Evolutionary conservation across 2,113 vertebrate genomes (phyloP), one percentile per base, ranked within the genome.

Genomic region (Paradoxurus hermaphroditus): DNA sequence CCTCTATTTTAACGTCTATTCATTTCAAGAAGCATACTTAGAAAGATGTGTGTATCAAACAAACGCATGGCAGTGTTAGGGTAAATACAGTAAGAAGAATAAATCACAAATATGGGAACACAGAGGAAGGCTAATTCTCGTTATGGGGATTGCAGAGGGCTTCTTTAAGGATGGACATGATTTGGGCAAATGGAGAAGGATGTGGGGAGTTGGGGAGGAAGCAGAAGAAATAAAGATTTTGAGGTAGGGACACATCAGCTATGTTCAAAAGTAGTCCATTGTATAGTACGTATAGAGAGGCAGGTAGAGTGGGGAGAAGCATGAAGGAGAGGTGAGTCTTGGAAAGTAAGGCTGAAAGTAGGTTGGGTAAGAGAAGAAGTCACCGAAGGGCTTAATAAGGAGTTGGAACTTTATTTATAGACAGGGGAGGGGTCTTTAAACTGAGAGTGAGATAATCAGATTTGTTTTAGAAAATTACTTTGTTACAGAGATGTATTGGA

Each of bases 381-480:
- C 23, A 44, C 7, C 59, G 13, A 79, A 72, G 51, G 34, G 16
- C 75, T 84, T 90, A 19, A 53, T 14, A 68, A 82, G 53, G 27
- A 73, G 27, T 82, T 83, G 83, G 73, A 70, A 49, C 31, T 81
- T 70, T 56, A 68, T 93, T 53, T 13, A 3, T 73, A 82, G 65
- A 62, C 27, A 73, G 49, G 67, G 67, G 14, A 78, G 29, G 86
- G 11, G 5, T 70, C 87, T 92, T 92, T 62, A 86, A 95, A 21
- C 36, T 73, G 36, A 90, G 63, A 89, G 10, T 41, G 27, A 89
- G 31, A 63, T 39, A 63, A 73, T 88, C 46, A 89, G 78, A 49
- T 68, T 56, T 67, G 12, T 90, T 93, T 79, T 59, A 90, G 90
- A 97, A 75, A 85, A 41, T 67, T 92, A 73, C 49, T 95, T 93